phyloP scores from a whole-genome alignment of 2,888 invertebrate genomes.

The Homarus gammarus region DNA sequence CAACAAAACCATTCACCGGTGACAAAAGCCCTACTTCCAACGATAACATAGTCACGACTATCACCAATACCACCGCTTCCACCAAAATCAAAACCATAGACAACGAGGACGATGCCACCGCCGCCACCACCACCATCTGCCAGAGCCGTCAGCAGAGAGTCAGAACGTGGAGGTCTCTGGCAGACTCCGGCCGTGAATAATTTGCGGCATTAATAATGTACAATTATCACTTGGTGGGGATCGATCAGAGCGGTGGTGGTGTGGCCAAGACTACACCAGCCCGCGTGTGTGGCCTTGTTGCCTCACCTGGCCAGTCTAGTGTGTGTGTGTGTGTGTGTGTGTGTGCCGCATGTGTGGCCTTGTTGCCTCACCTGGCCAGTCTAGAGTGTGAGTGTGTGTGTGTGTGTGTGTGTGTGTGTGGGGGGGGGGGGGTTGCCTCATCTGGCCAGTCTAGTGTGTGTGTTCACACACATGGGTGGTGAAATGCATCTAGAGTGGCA shows the following conservation, averaged over 20 bases:
- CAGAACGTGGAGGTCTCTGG: neutral
- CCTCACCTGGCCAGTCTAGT: too few species aligned
- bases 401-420: too few species aligned
- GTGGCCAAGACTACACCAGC: neutral
- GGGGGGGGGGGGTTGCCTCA: neutral
- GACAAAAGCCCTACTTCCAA: neutral
- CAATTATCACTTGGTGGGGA: slow-evolving; percentile 49
- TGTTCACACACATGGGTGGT: too few species aligned
- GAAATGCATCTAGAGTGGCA: too few species aligned
- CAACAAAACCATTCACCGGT: too few species aligned
- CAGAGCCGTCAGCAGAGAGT: neutral
- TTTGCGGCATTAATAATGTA: slow-evolving; percentile 57
- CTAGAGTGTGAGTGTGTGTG: too few species aligned
- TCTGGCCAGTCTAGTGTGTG: too few species aligned
- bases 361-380: too few species aligned
- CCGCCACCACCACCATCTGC: slow-evolving; percentile 15
- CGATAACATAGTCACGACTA: neutral
- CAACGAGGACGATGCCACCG: neutral
- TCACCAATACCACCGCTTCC: neutral
- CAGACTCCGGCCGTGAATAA: slow-evolving; percentile 51
- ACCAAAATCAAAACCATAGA: neutral
- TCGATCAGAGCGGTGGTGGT: slow-evolving; percentile 15
- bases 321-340: too few species aligned
- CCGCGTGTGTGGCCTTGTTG: neutral
- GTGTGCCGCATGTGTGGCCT: neutral